These are phyloP conservation scores for Melinaea menophilus DNA, from an alignment of 2,888 invertebrate genomes.

Conservation along the genomic window DNA sequence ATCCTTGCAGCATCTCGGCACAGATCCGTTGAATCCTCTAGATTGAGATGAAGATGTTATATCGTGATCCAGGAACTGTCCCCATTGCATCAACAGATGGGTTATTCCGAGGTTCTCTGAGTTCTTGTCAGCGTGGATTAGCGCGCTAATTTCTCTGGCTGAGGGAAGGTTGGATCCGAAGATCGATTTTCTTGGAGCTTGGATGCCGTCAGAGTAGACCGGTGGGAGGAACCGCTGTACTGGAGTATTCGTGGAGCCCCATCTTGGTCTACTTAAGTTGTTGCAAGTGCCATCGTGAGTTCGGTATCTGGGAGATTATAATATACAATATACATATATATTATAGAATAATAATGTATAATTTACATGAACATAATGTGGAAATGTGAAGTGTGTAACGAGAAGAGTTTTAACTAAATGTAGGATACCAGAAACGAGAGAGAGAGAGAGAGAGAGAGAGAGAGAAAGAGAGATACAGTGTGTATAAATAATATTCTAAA, in stretches of 20 bases:
- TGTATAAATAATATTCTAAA: too few species aligned
- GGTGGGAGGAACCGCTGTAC: constrained; percentile 89
- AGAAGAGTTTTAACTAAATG: too few species aligned
- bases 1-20: constrained; percentile 86
- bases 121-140: constrained; percentile 79
- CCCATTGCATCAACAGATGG: constrained; percentile 93
- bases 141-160: constrained; percentile 84
- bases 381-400: background rate
- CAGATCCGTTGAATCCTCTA: constrained; percentile 86
- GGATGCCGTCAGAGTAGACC: constrained; percentile 87
- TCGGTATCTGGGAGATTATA: constrained; percentile 78
- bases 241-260: constrained; percentile 90
- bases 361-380: too few species aligned
- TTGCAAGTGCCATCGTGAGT: constrained; percentile 95
- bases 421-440: too few species aligned
- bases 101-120: constrained; percentile 83
- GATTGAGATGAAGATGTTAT: constrained; percentile 88
- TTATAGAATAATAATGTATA: background rate
- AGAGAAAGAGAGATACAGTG: too few species aligned
- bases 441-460: too few species aligned
- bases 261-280: constrained; percentile 85
- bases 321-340: background rate
- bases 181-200: constrained; percentile 77
- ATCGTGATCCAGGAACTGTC: constrained; percentile 94
- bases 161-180: constrained; percentile 83